These are phyloP conservation scores for Apaloderma vittatum DNA, from an alignment of 2,113 vertebrate genomes.

Conservation along the genomic window DNA sequence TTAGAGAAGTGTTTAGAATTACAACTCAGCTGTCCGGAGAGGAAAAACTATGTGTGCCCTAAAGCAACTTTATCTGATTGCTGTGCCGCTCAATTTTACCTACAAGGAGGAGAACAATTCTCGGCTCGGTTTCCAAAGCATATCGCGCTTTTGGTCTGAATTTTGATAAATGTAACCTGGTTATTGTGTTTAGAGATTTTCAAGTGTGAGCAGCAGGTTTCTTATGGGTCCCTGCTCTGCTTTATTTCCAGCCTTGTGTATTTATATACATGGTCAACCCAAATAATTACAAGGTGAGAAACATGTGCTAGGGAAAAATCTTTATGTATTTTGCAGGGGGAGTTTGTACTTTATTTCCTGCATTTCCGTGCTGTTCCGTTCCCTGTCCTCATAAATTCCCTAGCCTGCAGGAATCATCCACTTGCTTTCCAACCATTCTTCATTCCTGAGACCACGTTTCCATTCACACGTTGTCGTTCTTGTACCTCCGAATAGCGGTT, in stretches of 20 bases:
- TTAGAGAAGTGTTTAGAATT: not conserved
- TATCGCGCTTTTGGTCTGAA: not conserved
- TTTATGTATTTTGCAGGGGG: not conserved
- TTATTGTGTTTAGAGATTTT: not conserved
- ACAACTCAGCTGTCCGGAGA: not conserved
- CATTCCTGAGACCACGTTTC: rapidly evolving
- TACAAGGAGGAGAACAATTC: not conserved
- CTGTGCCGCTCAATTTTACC: not conserved
- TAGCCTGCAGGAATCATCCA: not conserved
- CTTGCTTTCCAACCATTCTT: not conserved
- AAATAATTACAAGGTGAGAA: not conserved
- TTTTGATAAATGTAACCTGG: not conserved
- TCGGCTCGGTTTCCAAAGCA: not conserved
- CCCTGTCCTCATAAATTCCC: not conserved
- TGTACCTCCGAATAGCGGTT: not conserved
- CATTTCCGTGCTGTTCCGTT: rapidly evolving
- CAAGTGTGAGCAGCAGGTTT: not conserved
- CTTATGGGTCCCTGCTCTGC: not conserved
- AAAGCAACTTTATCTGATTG: not conserved
- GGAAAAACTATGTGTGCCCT: not conserved
- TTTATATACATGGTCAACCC: not conserved
- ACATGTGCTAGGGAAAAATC: not conserved
- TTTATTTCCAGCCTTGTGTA: not conserved
- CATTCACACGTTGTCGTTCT: not conserved
- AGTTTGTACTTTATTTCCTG: not conserved